Conservation (phyloP, 1,140 invertebrate species). For the Bradysia coprophila region DNA sequence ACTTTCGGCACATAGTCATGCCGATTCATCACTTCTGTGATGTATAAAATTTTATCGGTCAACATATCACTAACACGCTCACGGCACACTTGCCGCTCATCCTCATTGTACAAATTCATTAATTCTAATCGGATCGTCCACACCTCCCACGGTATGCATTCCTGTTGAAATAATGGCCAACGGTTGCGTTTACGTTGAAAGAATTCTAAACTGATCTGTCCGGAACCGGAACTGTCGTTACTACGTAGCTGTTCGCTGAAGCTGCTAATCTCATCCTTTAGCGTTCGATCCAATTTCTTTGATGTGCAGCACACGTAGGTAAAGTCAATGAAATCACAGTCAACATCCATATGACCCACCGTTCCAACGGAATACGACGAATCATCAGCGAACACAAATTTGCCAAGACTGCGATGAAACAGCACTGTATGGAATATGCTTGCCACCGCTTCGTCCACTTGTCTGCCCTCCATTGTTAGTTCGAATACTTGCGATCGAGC, state of each 20-base stretch:
- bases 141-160: conserved; percentile 92
- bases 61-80: conserved; percentile 83
- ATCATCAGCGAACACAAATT: conserved; percentile 87
- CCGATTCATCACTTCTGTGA: conserved; percentile 87
- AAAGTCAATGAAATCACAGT: conserved; percentile 94
- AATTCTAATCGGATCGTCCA: conserved; percentile 87
- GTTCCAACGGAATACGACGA: conserved; percentile 88
- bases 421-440: conserved; percentile 90
- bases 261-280: conserved; percentile 64
- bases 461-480: conserved; percentile 75
- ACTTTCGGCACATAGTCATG: conserved; percentile 92
- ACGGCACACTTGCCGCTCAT: conserved; percentile 69
- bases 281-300: conserved; percentile 44
- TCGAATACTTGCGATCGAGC: conserved; percentile 75
- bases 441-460: conserved; percentile 86
- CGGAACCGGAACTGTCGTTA: conserved; percentile 47
- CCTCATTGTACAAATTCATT: conserved; percentile 67
- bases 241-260: conserved; percentile 73
- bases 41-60: conserved; percentile 81
- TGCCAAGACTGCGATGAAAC: conserved; percentile 85
- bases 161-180: conserved; percentile 64
- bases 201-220: conserved; percentile 88
- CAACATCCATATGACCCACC: conserved; percentile 85
- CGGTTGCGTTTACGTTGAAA: conserved; percentile 77
- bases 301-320: conserved; percentile 92